These are phyloP conservation scores for Camponotus pennsylvanicus DNA, from an alignment of 1,140 invertebrate genomes.

Conservation along the genomic window DNA sequence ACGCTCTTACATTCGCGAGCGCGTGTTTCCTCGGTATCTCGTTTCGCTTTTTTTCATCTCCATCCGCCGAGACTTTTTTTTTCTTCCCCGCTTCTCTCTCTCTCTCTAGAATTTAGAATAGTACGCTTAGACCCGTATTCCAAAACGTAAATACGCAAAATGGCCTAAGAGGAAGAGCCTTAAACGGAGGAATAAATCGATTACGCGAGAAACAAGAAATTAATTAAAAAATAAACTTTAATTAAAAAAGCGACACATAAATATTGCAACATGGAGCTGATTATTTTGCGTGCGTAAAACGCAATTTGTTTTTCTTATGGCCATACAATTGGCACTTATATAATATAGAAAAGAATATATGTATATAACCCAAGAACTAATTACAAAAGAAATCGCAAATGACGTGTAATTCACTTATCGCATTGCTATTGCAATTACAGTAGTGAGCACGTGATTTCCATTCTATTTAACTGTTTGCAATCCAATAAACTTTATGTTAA, in stretches of 20 bases:
- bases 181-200: neutral
- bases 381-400: neutral
- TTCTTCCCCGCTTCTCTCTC: neutral
- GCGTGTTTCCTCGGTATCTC: constrained; percentile 32
- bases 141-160: neutral
- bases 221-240: neutral
- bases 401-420: neutral
- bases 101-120: neutral
- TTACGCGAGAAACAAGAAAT: neutral
- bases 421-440: neutral
- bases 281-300: neutral
- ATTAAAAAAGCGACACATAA: neutral
- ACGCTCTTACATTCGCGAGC: constrained; percentile 23
- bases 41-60: constrained; percentile 21
- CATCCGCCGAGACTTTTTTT: constrained; percentile 4
- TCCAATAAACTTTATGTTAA: constrained; percentile 37
- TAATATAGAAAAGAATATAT: neutral
- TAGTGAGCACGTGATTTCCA: neutral
- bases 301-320: neutral
- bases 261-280: neutral
- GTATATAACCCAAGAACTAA: neutral
- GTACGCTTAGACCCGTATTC: neutral
- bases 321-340: neutral
- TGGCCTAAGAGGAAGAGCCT: neutral
- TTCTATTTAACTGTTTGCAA: constrained; percentile 23